Evolutionary conservation across 2,888 invertebrate species (phyloP), one percentile per base, ranked within the genome.

Genomic region (Pollenia angustigena): DNA sequence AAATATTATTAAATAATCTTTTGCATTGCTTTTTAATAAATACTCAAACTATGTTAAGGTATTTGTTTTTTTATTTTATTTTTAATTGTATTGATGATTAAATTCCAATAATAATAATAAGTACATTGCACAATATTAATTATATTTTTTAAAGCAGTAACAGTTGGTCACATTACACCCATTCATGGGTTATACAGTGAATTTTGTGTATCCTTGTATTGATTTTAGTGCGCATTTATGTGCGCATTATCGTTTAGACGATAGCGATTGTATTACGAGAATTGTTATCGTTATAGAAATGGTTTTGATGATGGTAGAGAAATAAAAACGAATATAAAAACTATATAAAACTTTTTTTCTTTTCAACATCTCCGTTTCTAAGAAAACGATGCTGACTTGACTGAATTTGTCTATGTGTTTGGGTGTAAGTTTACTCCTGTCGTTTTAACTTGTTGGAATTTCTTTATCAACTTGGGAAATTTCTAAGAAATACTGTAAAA

Each of bases 141-240:
- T 11, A 46, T 44, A 42, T 18, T 42, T 44, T 32, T 4, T 18
- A 1, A 46, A n/a, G 4, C 11, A 12, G 9, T 16, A 46, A 3
- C 11, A 76, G 76, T 32, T 76, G 82, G 82, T 62, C 46, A 69
- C 68, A 32, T 69, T 62, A 69, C 16, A 7, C 16, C 23, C 18
- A 42, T 62, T 9, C 23, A 50, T 48, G 6, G 58, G 14, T 54
- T 23, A 69, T 32, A 42, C 64, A 10, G 16, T 62, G 18, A 18
- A 62, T 76, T 68, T 54, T 69, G 76, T 81, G 40, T 68, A 79
- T 88, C 81, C 88, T 91, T 89, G 91, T 92, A 92, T 92, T 92
- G 92, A 92, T 92, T 92, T 92, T 92, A 92, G 92, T 92, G 92
- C 91, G 91, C 92, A 90, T 92, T 92, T 92, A 92, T 90, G 91